Conservation (phyloP, 2,113 vertebrate genomes). For the Xyrauchen texanus region DNA sequence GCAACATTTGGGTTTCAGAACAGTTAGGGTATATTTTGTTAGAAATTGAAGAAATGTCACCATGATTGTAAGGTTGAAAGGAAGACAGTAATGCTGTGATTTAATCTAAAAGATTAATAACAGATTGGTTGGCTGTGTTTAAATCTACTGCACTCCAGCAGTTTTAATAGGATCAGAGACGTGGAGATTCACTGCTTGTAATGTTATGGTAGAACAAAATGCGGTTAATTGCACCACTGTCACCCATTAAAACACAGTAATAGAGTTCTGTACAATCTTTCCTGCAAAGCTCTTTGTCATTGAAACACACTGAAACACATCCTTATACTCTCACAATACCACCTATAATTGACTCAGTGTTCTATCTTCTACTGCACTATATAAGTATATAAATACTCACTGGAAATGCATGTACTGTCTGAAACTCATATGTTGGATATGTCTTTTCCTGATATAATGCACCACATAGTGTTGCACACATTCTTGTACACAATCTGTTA, state of each 20-base stretch:
- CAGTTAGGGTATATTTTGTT: background rate
- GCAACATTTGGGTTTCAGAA: slow-evolving; percentile 7
- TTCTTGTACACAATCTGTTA: too few species aligned
- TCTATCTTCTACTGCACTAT: background rate
- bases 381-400: slow-evolving; percentile 6
- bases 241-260: slow-evolving; percentile 22
- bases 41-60: slow-evolving; percentile 8
- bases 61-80: background rate
- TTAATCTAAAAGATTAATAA: slow-evolving; percentile 38
- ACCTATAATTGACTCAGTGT: slow-evolving; percentile 35
- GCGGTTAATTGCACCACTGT: slow-evolving; percentile 36
- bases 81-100: slow-evolving; percentile 28
- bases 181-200: slow-evolving; percentile 24
- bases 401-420: slow-evolving; percentile 1
- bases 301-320: slow-evolving; percentile 55
- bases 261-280: slow-evolving; percentile 6
- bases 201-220: slow-evolving; percentile 31
- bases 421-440: background rate
- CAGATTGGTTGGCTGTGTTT: slow-evolving; percentile 26
- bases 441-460: background rate
- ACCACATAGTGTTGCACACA: background rate
- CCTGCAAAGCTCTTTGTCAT: slow-evolving; percentile 5
- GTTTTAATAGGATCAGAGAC: slow-evolving; percentile 35
- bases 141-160: slow-evolving; percentile 29
- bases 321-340: slow-evolving; percentile 33